Conservation (phyloP, 2,113 vertebrate genomes). For the Accipiter virgatus region DNA sequence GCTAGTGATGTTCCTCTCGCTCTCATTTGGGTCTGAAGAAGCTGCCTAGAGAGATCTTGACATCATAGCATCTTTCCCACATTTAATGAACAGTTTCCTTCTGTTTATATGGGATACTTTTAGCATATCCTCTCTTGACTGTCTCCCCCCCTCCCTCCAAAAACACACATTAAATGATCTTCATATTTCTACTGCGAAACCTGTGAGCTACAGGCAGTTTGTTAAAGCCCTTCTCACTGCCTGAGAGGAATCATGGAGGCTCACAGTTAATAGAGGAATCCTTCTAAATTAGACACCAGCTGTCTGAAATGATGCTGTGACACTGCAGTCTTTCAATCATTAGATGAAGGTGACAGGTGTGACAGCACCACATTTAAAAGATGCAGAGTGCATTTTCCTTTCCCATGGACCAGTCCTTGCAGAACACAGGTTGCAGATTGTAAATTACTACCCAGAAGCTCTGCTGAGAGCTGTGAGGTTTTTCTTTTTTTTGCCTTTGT, state of each 20-base stretch:
- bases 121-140: background rate
- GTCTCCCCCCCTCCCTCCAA: background rate
- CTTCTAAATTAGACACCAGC: conserved; percentile 15
- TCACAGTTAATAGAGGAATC: conserved; percentile 2
- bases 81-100: background rate
- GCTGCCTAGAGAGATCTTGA: background rate
- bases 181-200: background rate
- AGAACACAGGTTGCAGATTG: background rate
- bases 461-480: background rate
- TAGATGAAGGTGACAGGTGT: background rate
- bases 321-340: background rate
- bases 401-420: background rate
- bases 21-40: background rate
- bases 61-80: background rate
- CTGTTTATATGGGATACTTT: background rate
- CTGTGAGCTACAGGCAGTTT: background rate
- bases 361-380: conserved; percentile 2
- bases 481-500: too few species aligned
- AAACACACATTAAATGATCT: background rate
- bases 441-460: background rate
- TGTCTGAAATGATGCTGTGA: background rate
- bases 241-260: background rate
- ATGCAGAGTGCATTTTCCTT: background rate
- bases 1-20: background rate
- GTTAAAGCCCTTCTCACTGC: background rate